These are phyloP conservation scores for Ornithoptera alexandrae DNA, from an alignment of 2,888 invertebrate species.

Conservation along the genomic window DNA sequence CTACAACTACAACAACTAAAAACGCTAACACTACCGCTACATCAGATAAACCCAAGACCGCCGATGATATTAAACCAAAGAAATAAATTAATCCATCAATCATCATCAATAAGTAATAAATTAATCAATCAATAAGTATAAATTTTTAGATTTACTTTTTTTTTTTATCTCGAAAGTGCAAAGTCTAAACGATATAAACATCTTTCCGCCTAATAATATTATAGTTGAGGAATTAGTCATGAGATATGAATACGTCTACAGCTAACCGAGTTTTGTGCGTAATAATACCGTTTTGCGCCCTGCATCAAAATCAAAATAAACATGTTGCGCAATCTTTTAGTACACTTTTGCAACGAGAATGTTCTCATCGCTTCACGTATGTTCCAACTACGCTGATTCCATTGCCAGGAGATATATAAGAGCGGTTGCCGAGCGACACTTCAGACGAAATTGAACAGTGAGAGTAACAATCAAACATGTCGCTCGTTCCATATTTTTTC, in stretches of 20 bases:
- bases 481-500: constrained; percentile 58
- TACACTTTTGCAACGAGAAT: constrained; percentile 43
- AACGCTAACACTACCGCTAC: background rate
- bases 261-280: background rate
- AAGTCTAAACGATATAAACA: background rate
- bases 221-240: constrained; percentile 1
- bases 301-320: constrained; percentile 25
- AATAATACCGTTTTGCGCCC: constrained; percentile 15
- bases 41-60: background rate
- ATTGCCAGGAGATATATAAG: constrained; percentile 44
- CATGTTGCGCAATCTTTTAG: constrained; percentile 23
- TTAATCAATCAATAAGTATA: background rate
- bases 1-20: background rate
- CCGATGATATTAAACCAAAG: constrained; percentile 12
- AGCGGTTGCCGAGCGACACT: constrained; percentile 31
- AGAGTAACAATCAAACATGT: constrained; percentile 46
- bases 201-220: background rate
- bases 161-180: background rate
- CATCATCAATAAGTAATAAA: background rate
- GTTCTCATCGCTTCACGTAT: constrained; percentile 39
- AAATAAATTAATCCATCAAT: background rate
- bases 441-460: constrained; percentile 38
- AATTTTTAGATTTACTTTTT: background rate
- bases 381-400: constrained; percentile 35
- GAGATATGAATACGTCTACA: background rate